Evolutionary conservation across 2,797 vertebrate genomes (phyloP), one percentile per base, ranked within the genome.

Genomic region (Agapornis canus): DNA sequence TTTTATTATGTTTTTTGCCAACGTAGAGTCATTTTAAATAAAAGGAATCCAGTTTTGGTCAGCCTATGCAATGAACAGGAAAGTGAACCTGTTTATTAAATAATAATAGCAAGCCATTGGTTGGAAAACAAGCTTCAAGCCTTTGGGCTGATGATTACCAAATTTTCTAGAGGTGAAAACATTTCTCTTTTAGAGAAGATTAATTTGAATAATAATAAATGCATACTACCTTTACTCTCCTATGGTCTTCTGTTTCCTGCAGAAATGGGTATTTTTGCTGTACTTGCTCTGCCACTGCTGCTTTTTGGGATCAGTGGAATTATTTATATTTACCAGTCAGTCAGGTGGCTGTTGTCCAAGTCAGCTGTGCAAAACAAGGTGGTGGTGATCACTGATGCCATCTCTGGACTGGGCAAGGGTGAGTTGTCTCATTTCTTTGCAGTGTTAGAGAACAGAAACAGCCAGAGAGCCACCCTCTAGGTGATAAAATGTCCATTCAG

Each of bases 301-400:
- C 97, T 99, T 13, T 95, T 99, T 49, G 96, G 98, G 51, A 98
- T 99, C 63, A 99, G 99, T 4, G 99, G 99, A 39, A 63, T 99
- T 32, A 98, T 99, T 94, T 99, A 99, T 94, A 98, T 99, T 96
- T 99, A 99, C 96, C 99, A 98, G 70, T 98, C 99, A 96, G 96
- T 99, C 87, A 97, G 97, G 81, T 98, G 98, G 86, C 97, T 99
- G 84, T 98, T 99, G 98, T 98, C 99, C 85, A 99, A 98, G 94
- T 99, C 99, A 59, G 97, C 98, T 4, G 98, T 99, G 95, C 98
- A 98, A 91, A 99, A 99, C 98, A 99, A 99, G 96, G 99, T 99
- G 73, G 99, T 99, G 92, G 99, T 99, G 95, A 99, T 99, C 95
- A 99, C 99, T 0, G 99, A 99, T 63, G 99, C 99, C n/a, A 98